These are phyloP conservation scores for Salvelinus alpinus DNA, from an alignment of 2,113 vertebrate genomes.

Conservation along the genomic window DNA sequence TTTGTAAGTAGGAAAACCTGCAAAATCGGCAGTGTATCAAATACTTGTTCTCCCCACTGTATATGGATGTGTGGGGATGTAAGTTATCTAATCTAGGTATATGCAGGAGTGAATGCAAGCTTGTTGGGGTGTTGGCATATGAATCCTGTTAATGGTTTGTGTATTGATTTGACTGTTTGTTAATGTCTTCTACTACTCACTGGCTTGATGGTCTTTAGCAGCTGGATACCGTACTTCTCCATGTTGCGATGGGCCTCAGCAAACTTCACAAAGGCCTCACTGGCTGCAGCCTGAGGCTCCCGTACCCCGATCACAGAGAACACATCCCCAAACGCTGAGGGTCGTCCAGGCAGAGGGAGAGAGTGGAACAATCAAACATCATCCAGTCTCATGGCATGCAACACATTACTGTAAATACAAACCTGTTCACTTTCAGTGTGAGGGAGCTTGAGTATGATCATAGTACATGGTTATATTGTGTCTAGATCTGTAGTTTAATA, in stretches of 20 bases:
- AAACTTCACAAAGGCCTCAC: slow-evolving; percentile 98
- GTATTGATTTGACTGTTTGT: background rate
- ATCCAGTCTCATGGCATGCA: background rate
- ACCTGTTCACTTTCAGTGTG: background rate
- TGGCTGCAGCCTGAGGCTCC: slow-evolving; percentile 92
- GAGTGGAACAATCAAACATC: background rate
- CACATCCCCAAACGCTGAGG: slow-evolving; percentile 90
- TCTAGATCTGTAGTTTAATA: background rate
- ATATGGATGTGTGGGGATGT: background rate
- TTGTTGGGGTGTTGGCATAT: too few species aligned
- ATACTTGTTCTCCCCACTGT: too few species aligned
- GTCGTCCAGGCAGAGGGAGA: background rate
- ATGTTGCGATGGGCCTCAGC: slow-evolving; percentile 96
- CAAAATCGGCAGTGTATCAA: too few species aligned
- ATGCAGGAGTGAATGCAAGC: background rate
- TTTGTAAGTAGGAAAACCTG: too few species aligned
- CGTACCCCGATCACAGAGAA: slow-evolving; percentile 97
- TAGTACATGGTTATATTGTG: background rate
- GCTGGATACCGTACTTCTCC: slow-evolving; percentile 94
- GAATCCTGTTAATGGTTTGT: background rate
- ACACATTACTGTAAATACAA: background rate
- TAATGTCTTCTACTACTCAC: slow-evolving; percentile 69
- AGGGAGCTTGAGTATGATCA: background rate
- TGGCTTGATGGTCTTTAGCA: slow-evolving; percentile 96
- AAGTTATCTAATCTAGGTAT: background rate